Conservation (phyloP, 2,113 vertebrate species). For the Hemichromis elongatus region DNA sequence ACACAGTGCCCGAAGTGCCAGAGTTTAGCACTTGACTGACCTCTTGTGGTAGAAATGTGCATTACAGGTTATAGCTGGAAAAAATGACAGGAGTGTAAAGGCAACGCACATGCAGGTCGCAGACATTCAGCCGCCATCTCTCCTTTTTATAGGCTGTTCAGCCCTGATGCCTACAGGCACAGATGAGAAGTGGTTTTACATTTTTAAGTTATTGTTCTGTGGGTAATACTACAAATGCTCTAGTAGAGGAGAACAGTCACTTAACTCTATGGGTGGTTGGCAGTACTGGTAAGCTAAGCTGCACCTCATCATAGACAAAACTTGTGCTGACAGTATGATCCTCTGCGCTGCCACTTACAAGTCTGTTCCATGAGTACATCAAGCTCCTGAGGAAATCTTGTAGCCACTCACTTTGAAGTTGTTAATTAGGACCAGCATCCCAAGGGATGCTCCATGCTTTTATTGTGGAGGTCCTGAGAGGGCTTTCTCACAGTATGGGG, state of each 20-base stretch:
- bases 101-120: neutral
- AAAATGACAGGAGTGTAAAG: conserved; percentile 9
- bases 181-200: neutral
- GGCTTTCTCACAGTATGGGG: conserved; percentile 62
- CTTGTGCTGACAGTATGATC: neutral
- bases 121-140: conserved; percentile 18
- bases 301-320: neutral
- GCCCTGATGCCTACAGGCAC: neutral
- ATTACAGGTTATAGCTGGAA: neutral
- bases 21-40: conserved; percentile 26
- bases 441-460: conserved; percentile 37
- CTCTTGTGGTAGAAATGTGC: conserved; percentile 50
- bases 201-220: neutral
- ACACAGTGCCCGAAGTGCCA: neutral
- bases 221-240: neutral
- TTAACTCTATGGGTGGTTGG: neutral
- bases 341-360: neutral
- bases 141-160: conserved; percentile 11
- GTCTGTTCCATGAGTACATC: neutral
- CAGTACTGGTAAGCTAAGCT: neutral
- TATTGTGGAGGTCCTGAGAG: conserved; percentile 32
- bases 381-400: conserved; percentile 19
- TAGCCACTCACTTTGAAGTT: conserved; percentile 47
- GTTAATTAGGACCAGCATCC: conserved; percentile 55
- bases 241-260: neutral